Percentiles rank a stretch among this genome's conserved stretches.
Evolutionary conservation across 2,797 vertebrate species (phyloP).

Genomic region (Sebastes iracundus): DNA sequence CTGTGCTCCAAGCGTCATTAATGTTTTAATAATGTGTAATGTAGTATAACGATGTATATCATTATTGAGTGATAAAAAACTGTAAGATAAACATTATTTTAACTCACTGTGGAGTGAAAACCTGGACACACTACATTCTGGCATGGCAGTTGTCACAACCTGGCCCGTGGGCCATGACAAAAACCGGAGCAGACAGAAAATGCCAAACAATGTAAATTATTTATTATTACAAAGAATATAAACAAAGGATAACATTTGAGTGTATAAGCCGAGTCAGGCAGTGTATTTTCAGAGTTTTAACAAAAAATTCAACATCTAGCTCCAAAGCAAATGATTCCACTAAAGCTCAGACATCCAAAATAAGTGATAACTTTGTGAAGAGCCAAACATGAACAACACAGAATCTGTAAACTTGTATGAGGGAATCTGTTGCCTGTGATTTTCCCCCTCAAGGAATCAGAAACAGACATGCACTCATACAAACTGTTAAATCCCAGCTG

Average conservation of each 20-base stretch:
- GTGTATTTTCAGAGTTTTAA: not conserved
- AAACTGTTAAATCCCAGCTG: constrained; percentile 10
- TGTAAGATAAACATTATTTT: not conserved
- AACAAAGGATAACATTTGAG: too few relatives aligned
- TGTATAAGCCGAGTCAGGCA: not conserved
- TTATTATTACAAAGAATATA: too few relatives aligned
- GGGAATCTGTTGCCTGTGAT: not conserved
- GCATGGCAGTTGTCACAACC: not conserved
- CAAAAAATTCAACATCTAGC: not conserved
- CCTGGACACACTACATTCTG: not conserved
- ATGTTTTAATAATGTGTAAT: not conserved
- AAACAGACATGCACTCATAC: not conserved
- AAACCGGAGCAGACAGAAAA: too few relatives aligned
- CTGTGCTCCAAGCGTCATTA: not conserved
- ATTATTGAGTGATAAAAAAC: too few relatives aligned
- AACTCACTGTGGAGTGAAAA: not conserved
- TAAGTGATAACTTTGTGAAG: not conserved
- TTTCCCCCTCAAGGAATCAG: not conserved
- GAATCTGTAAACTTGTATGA: not conserved
- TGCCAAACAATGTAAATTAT: too few relatives aligned
- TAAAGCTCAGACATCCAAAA: not conserved
- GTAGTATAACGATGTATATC: not conserved
- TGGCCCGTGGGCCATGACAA: too few relatives aligned
- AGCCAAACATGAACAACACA: not conserved
- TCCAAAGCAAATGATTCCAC: not conserved